Percentiles rank a stretch among this genome's conserved stretches.
Evolutionary conservation across 2,797 vertebrate species (phyloP).

Genomic region (Rhinatrema bivittatum): DNA sequence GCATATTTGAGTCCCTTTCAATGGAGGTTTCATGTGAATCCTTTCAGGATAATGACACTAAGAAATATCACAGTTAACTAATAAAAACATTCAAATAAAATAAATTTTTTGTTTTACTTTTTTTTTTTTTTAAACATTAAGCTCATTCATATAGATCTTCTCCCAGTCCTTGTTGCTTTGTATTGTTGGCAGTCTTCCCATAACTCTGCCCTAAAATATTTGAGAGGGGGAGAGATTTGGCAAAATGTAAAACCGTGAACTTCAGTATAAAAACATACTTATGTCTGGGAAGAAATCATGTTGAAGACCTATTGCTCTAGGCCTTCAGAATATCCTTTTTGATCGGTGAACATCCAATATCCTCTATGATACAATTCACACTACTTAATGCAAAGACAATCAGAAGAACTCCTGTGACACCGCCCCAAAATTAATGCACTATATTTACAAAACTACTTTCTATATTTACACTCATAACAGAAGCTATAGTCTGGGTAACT

Average conservation of each 20-base stretch:
- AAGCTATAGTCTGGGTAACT: slow-evolving; percentile 42
- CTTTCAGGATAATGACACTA: slow-evolving; percentile 52
- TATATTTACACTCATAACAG: slow-evolving; percentile 54
- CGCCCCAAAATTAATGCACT: slow-evolving; percentile 25
- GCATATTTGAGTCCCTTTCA: slow-evolving; percentile 78
- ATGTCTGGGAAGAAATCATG: slow-evolving; percentile 30
- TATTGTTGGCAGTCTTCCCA: slow-evolving; percentile 37
- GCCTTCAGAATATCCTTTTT: slow-evolving; percentile 50
- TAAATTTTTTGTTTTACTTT: slow-evolving; percentile 21
- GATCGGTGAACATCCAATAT: slow-evolving; percentile 55
- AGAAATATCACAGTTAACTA: slow-evolving; percentile 62
- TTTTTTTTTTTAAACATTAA: too few relatives aligned
- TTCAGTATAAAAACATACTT: too few relatives aligned
- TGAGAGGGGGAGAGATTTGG: not conserved
- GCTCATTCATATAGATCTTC: slow-evolving; percentile 43
- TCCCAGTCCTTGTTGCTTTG: slow-evolving; percentile 53
- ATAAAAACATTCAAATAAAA: slow-evolving; percentile 44
- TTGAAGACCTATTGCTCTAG: slow-evolving; percentile 21
- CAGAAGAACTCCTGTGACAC: slow-evolving; percentile 27
- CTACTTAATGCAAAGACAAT: slow-evolving; percentile 34
- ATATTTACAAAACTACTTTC: slow-evolving; percentile 53
- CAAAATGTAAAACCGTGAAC: too few relatives aligned
- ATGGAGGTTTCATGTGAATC: slow-evolving; percentile 58
- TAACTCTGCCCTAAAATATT: slow-evolving; percentile 13
- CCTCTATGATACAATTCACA: slow-evolving; percentile 34